Conservation (phyloP, 1,140 invertebrate species). For the Choristoneura fumiferana region DNA sequence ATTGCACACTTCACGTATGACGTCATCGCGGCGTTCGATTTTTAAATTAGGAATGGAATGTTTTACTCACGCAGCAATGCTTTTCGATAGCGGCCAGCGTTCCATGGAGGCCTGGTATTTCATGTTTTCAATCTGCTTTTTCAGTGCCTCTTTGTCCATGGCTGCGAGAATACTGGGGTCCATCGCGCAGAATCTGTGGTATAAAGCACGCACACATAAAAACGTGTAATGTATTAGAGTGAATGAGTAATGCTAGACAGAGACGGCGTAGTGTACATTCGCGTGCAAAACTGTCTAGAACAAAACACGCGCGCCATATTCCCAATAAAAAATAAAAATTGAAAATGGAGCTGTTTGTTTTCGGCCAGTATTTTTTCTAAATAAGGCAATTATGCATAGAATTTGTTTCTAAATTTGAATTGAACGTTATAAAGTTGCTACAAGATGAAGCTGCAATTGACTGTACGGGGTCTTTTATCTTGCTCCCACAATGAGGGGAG, state of each 20-base stretch:
- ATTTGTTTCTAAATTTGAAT: neutral
- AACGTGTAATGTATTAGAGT: constrained; percentile 34
- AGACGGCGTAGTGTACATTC: constrained; percentile 27
- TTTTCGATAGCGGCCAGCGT: constrained; percentile 95
- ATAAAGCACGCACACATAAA: constrained; percentile 70
- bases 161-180: constrained; percentile 93
- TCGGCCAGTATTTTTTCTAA: neutral
- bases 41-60: constrained; percentile 42
- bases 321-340: neutral
- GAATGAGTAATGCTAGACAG: constrained; percentile 24
- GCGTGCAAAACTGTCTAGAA: neutral
- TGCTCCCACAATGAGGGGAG: constrained; percentile 55
- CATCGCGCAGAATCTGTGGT: constrained; percentile 82
- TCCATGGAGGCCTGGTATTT: constrained; percentile 97
- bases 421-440: neutral
- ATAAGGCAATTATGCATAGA: neutral
- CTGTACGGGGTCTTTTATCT: constrained; percentile 48
- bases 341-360: constrained; percentile 10
- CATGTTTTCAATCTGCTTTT: constrained; percentile 98
- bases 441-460: constrained; percentile 24
- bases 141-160: constrained; percentile 98
- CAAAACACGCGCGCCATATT: neutral
- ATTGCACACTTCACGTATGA: constrained; percentile 58
- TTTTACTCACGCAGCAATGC: constrained; percentile 94
- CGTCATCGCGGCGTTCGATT: constrained; percentile 47